phyloP scores from a whole-genome alignment of 2,888 invertebrate species.

The Cheilosia soror region DNA sequence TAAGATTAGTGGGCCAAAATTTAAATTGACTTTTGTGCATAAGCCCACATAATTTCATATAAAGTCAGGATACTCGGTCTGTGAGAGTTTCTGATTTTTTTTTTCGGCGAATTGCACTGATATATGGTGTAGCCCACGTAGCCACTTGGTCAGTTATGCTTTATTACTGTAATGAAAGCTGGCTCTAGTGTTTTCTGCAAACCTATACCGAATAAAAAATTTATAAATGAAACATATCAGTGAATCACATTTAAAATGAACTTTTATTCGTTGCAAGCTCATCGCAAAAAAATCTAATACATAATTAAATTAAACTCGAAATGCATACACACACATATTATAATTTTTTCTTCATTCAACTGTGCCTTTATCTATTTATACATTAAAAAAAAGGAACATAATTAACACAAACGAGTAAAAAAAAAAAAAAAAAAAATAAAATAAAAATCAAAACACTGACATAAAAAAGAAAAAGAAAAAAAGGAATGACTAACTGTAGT shows the following conservation, averaged over 20 bases:
- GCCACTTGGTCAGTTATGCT: too few relatives aligned
- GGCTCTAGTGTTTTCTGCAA: too few relatives aligned
- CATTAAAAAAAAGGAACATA: slow-evolving; percentile 27
- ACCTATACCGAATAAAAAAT: background rate
- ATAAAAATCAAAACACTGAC: slow-evolving; percentile 2
- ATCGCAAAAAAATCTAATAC: background rate
- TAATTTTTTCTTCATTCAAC: slow-evolving; percentile 55
- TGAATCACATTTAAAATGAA: background rate
- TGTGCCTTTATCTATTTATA: slow-evolving; percentile 64
- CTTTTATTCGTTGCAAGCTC: slow-evolving; percentile 5
- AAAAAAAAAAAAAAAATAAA: slow-evolving; percentile 10
- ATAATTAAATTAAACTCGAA: slow-evolving; percentile 9
- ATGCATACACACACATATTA: slow-evolving; percentile 4
- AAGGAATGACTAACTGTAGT: slow-evolving; percentile 8
- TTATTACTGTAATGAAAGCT: too few relatives aligned
- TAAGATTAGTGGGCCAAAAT: too few relatives aligned
- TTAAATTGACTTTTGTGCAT: too few relatives aligned
- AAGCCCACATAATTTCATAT: too few relatives aligned
- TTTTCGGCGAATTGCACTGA: too few relatives aligned
- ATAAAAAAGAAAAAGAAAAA: background rate
- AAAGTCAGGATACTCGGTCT: too few relatives aligned
- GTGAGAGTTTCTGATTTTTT: too few relatives aligned
- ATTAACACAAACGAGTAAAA: slow-evolving; percentile 1
- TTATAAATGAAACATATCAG: slow-evolving; percentile 7
- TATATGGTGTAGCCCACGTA: too few relatives aligned